Evolutionary conservation across 2,113 vertebrate species (phyloP), one percentile per base, ranked within the genome.

Genomic region (Zosterops lateralis): DNA sequence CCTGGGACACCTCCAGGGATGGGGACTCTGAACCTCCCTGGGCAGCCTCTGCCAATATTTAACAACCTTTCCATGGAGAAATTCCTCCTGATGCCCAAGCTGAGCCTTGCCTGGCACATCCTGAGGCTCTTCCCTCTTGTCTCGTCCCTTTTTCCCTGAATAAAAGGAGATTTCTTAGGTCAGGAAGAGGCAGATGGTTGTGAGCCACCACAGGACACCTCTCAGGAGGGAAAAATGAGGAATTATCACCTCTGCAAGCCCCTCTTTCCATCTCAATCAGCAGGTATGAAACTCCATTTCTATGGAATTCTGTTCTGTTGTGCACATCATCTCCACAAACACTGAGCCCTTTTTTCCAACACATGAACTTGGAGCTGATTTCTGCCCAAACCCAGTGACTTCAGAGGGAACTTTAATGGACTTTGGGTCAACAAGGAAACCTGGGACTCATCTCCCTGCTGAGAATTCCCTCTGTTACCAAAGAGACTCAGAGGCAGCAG

Each of bases 41-140:
- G 6, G 6, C 51, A 57, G 47, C 14, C 31, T 29, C 56, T 73
- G 2, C 11, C 68, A 62, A 13, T 5, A 7, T 29, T 28, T 34
- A 47, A 29, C 34, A 12, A 20, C 29, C 19, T 42, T 34, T 36
- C 34, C 61, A 50, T 20, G 31, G 1, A 1, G 61, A 14, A 85
- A 58, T 53, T 60, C 32, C 51, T 64, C 0, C 42, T 48, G 38
- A 0, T 62, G 65, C 1, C 8, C 28, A 38, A 0, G 22, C 38
- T 54, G 84, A 21, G 5, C 38, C 54, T 61, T 2, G 6, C 54
- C 83, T 31, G 34, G 61, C 20, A 1, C 71, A 67, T 3, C 62
- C 54, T 56, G 40, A 64, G 29, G 40, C 48, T 0, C 1, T 4
- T 48, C 2, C 34, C 57, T 28, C 65, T 7, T 0, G 0, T 62